Evolutionary conservation across 2,888 invertebrate species (phyloP).

Genomic region (Petrolisthes manimaculis): DNA sequence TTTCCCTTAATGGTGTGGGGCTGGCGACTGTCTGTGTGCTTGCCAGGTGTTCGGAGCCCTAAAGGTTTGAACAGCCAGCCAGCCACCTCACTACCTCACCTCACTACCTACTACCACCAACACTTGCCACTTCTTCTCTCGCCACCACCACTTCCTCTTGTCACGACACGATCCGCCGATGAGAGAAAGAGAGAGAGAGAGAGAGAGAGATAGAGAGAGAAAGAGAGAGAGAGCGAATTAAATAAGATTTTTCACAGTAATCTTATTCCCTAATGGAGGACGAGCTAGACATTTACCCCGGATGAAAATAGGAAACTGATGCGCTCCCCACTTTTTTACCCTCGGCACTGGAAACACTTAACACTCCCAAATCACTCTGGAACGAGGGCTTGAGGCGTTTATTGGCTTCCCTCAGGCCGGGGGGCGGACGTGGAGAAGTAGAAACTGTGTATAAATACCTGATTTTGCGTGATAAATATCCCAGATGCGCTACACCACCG

Average conservation of each 20-base stretch:
- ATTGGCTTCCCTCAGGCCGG: constrained; percentile 11
- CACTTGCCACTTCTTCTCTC: background rate
- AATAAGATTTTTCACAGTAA: constrained; percentile 34
- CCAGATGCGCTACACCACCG: constrained; percentile 25
- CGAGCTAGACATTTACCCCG: constrained; percentile 23
- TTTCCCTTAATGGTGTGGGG: constrained; percentile 10
- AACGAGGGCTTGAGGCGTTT: constrained; percentile 18
- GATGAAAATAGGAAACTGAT: constrained; percentile 43
- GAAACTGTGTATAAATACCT: constrained; percentile 41
- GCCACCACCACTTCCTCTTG: constrained; percentile 1
- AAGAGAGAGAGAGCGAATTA: constrained; percentile 17
- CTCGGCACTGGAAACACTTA: constrained; percentile 19
- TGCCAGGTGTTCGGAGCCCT: constrained; percentile 5
- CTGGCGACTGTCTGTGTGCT: background rate
- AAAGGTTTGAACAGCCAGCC: too few species aligned
- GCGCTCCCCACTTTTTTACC: constrained; percentile 24
- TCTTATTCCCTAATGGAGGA: constrained; percentile 49
- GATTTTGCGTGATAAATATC: constrained; percentile 24
- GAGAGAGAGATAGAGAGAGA: too few species aligned
- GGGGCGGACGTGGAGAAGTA: constrained; percentile 30
- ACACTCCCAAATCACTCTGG: constrained; percentile 35
- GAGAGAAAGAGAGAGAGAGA: background rate
- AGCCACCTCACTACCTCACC: background rate
- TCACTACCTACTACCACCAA: too few species aligned
- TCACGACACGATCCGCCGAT: background rate